These are phyloP conservation scores for Syrphus vitripennis DNA, from an alignment of 2,888 invertebrate species.

Conservation along the genomic window DNA sequence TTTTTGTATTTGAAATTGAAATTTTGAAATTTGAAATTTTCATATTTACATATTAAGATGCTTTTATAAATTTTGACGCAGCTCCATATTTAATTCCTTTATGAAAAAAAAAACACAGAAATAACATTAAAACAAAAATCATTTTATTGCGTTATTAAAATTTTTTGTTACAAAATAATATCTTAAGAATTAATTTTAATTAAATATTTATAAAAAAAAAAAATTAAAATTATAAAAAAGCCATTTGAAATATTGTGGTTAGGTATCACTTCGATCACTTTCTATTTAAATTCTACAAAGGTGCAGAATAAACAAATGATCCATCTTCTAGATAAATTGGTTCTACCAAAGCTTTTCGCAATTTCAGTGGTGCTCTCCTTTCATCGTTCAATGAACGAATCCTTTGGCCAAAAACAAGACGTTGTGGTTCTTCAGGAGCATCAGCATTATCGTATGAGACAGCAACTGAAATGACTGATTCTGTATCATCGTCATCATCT, in stretches of 20 bases:
- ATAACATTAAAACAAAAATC: background rate
- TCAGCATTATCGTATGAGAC: conserved; percentile 49
- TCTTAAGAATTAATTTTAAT: background rate
- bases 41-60: too few relatives aligned
- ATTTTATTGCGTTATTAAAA: background rate
- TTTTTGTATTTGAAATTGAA: too few relatives aligned
- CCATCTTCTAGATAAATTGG: conserved; percentile 46
- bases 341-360: conserved; percentile 26
- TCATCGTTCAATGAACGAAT: background rate
- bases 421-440: conserved; percentile 25
- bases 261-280: background rate
- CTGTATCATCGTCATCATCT: conserved; percentile 51
- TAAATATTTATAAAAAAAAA: background rate
- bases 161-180: background rate
- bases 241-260: background rate
- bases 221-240: background rate
- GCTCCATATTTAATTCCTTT: too few relatives aligned
- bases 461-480: conserved; percentile 61
- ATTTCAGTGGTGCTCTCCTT: conserved; percentile 2
- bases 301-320: conserved; percentile 55
- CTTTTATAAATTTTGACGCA: too few relatives aligned
- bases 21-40: too few relatives aligned
- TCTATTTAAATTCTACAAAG: conserved; percentile 24
- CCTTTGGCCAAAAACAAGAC: conserved; percentile 36
- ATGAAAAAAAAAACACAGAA: background rate